Conservation (phyloP, 1,140 invertebrate species). For the Cylas formicarius region DNA sequence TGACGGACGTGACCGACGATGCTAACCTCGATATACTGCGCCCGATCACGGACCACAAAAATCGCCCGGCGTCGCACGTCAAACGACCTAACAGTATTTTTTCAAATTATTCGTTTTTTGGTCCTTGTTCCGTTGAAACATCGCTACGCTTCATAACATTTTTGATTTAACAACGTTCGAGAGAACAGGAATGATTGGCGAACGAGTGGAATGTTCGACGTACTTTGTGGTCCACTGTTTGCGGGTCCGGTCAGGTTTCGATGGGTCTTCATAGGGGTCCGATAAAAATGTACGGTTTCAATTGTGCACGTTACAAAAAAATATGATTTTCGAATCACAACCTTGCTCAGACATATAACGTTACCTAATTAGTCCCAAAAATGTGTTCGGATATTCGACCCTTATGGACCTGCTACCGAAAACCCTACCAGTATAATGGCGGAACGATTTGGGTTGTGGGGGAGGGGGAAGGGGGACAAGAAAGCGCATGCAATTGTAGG, state of each 20-base stretch:
- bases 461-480: conserved; percentile 7
- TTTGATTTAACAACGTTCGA: conserved; percentile 41
- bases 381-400: no score
- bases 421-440: neutral
- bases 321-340: no score
- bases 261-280: neutral
- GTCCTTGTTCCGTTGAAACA: no score
- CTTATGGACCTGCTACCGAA: no score
- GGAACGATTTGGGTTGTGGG: no score
- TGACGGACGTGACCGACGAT: neutral
- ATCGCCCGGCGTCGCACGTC: neutral
- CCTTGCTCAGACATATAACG: no score
- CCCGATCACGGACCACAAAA: neutral
- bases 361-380: no score
- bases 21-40: neutral
- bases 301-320: no score
- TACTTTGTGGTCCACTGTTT: conserved; percentile 39
- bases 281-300: no score
- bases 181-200: no score
- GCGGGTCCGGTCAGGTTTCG: neutral
- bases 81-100: neutral
- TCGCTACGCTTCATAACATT: conserved; percentile 37
- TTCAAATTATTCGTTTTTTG: conserved; percentile 9
- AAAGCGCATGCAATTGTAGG: conserved; percentile 18
- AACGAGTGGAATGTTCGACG: conserved; percentile 35